These are phyloP conservation scores for Varecia variegata DNA, from an alignment of 2,797 vertebrate genomes.

Conservation along the genomic window DNA sequence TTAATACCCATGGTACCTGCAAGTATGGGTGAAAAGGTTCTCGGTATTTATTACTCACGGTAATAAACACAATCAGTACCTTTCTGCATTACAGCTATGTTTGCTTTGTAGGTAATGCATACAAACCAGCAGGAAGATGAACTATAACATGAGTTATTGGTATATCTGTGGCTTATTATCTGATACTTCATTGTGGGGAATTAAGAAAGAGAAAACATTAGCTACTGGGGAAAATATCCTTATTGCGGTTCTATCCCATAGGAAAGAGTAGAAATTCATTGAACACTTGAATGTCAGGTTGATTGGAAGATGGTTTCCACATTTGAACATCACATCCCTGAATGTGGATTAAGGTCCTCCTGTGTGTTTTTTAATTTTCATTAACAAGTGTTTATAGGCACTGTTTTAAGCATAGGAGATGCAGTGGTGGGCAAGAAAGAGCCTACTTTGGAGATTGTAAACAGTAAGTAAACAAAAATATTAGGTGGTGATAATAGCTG, in stretches of 20 bases:
- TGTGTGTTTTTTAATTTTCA: neutral
- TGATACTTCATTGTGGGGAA: conserved; percentile 26
- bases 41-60: no score
- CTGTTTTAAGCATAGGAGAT: neutral
- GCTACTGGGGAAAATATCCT: neutral
- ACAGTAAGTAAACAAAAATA: neutral
- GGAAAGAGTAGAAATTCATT: neutral
- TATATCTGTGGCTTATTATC: conserved; percentile 28
- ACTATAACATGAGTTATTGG: conserved; percentile 1
- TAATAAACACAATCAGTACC: neutral
- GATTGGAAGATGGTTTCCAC: conserved; percentile 4
- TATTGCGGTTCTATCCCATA: neutral
- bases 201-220: conserved; percentile 33
- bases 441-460: neutral
- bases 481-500: neutral
- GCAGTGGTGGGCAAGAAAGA: neutral
- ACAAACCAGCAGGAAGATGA: neutral
- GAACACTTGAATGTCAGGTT: neutral
- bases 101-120: neutral
- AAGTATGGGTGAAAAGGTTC: neutral
- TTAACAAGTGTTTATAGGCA: neutral
- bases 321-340: neutral
- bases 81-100: neutral
- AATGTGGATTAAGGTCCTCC: neutral
- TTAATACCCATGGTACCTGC: neutral